Base-by-base conservation (phyloP, 2,888 invertebrate species). In the Troglohyphantes excavatus region DNA sequence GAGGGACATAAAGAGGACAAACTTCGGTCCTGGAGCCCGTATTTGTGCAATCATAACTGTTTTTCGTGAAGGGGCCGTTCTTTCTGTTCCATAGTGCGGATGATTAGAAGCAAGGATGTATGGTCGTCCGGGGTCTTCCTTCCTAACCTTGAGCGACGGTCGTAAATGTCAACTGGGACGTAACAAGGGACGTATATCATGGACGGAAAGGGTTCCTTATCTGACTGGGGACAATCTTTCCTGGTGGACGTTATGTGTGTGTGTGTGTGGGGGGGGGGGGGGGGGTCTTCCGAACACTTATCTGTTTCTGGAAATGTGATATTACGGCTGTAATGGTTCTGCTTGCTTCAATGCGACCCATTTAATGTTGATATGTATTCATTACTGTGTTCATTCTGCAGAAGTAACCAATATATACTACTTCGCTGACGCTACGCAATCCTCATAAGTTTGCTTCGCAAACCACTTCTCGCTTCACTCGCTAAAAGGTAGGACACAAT, bases 161-260 rank as follows among this genome's bases (percentile, higher is more conserved):
- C 68, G 61, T 61, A 82, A 82, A 59, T 59, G 82, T 82, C 82
- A 82, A 68, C 68, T 29, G 29, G 43, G 19, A 70, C 68, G 46
- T 33, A 81, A 70, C 81, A 59, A 70, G 59, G 59, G 33, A 23
- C 23, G 29, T 82, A 82, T 70, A n/a, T 82, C 82, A n/a, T 17
- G n/a, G 9, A 29, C 11, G 59, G 61, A 26, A 43, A 21, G n/a
- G 26, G 23, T 29, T 61, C 29, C 65, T 68, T 68, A 68, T 68
- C 68, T 39, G 26, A 19, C 33, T 21, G 21, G n/a, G 29, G 11
- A 11, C 63, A 21, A 2, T 63, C 68, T n/a, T 68, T 68, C 68
- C 19, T 68, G 29, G 68, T 33, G 6, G 3, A 7, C 26, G 13
- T 26, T 9, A 9, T 26, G 65, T n/a, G 65, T 65, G n/a, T n/a